Percentiles rank a stretch among this genome's conserved stretches.
These are phyloP conservation scores for Rotaria socialis DNA, from an alignment of 2,888 invertebrate species.

Conservation along the genomic window DNA sequence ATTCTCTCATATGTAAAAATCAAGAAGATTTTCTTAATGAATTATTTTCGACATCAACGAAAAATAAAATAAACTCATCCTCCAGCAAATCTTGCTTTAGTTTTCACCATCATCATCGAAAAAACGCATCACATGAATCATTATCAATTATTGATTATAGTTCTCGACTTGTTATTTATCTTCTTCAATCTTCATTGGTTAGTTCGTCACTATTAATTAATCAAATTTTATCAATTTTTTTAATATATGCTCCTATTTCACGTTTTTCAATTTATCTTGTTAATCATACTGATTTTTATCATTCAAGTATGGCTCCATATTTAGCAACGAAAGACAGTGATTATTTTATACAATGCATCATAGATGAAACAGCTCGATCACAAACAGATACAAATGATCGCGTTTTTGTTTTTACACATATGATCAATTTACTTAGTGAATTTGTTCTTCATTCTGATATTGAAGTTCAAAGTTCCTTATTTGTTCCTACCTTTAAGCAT, in stretches of 20 bases:
- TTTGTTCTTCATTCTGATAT: slow-evolving; percentile 6
- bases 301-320: neutral
- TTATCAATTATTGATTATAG: slow-evolving; percentile 27
- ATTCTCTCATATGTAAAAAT: slow-evolving; percentile 12
- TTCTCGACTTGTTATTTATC: neutral
- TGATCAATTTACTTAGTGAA: neutral
- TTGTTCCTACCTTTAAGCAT: neutral
- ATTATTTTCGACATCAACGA: neutral
- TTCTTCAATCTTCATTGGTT: neutral
- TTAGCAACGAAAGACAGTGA: neutral
- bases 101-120: neutral
- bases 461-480: neutral
- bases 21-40: neutral
- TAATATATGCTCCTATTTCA: neutral
- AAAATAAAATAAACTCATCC: neutral
- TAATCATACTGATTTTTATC: slow-evolving; percentile 27
- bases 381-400: slow-evolving; percentile 25
- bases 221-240: slow-evolving; percentile 16
- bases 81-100: neutral
- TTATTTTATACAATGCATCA: slow-evolving; percentile 16
- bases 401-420: neutral
- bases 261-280: slow-evolving; percentile 22
- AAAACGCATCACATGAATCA: neutral
- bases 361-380: slow-evolving; percentile 30
- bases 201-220: neutral